Conservation (phyloP, 2,888 invertebrate genomes). For the Mimas tiliae region DNA sequence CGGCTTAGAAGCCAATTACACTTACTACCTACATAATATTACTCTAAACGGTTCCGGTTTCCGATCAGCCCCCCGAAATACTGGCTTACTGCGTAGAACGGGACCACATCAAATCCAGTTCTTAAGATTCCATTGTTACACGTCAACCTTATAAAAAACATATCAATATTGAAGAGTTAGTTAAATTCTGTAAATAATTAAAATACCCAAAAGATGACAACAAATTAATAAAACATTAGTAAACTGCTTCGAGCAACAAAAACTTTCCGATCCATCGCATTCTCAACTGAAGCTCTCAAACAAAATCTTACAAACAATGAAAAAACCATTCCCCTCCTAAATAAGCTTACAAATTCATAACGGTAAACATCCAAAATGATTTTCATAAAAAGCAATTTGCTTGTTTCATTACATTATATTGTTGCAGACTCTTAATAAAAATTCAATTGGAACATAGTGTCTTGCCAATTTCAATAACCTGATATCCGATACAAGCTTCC, state of each 20-base stretch:
- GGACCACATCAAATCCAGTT: too few relatives aligned
- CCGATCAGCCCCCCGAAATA: too few relatives aligned
- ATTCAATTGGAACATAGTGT: conserved; percentile 22
- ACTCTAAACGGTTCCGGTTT: too few relatives aligned
- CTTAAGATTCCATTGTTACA: too few relatives aligned
- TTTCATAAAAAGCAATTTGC: neutral
- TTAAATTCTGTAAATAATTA: too few relatives aligned
- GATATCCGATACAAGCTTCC: conserved; percentile 32
- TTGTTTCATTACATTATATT: conserved; percentile 10
- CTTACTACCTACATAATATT: too few relatives aligned
- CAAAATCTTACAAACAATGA: neutral
- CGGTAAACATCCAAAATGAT: neutral
- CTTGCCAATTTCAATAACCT: conserved; percentile 31
- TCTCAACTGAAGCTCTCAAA: neutral
- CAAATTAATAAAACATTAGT: neutral
- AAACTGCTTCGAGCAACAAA: neutral
- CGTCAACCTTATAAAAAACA: too few relatives aligned
- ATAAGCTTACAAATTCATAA: neutral
- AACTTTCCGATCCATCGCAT: neutral
- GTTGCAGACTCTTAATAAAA: conserved; percentile 9
- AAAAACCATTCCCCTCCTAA: neutral
- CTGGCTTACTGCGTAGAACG: too few relatives aligned
- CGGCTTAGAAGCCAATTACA: too few relatives aligned
- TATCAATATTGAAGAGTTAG: too few relatives aligned
- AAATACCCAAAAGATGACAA: neutral